Percentiles rank a stretch among this genome's conserved stretches.
These are phyloP conservation scores for Entomobrya multifasciata DNA, from an alignment of 2,888 invertebrate species.

Conservation along the genomic window DNA sequence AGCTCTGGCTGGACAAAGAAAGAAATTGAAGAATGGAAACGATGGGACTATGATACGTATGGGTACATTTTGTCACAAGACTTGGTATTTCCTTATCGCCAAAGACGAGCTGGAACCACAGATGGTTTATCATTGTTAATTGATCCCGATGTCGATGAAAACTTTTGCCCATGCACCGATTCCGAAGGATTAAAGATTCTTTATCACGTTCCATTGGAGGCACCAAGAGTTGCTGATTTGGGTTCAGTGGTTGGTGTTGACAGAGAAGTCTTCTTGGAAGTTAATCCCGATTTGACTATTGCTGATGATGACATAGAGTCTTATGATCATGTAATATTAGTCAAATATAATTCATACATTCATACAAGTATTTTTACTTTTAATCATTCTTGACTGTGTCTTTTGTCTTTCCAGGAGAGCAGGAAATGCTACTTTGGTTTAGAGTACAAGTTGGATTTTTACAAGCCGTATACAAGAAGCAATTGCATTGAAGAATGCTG, in stretches of 20 bases:
- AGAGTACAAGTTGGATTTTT: conserved; percentile 70
- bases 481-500: conserved; percentile 69
- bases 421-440: conserved; percentile 74
- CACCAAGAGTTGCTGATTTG: conserved; percentile 65
- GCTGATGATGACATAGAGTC: conserved; percentile 62
- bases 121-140: conserved; percentile 67
- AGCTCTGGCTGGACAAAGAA: conserved; percentile 33
- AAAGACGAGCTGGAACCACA: conserved; percentile 60
- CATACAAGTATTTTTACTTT: too few relatives aligned
- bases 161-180: conserved; percentile 75
- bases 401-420: conserved; percentile 67
- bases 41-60: conserved; percentile 67
- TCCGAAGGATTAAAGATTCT: conserved; percentile 70
- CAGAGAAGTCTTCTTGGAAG: conserved; percentile 60
- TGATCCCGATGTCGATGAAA: conserved; percentile 71
- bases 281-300: conserved; percentile 67
- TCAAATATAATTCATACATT: too few relatives aligned
- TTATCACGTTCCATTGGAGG: conserved; percentile 59
- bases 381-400: too few relatives aligned
- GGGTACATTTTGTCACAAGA: conserved; percentile 39
- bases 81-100: conserved; percentile 47
- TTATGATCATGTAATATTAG: conserved; percentile 44
- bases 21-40: conserved; percentile 65
- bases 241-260: conserved; percentile 61
- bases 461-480: conserved; percentile 70